Evolutionary conservation across 1,140 invertebrate species (phyloP), one percentile per base, ranked within the genome.

Genomic region (Palaemon carinicauda): DNA sequence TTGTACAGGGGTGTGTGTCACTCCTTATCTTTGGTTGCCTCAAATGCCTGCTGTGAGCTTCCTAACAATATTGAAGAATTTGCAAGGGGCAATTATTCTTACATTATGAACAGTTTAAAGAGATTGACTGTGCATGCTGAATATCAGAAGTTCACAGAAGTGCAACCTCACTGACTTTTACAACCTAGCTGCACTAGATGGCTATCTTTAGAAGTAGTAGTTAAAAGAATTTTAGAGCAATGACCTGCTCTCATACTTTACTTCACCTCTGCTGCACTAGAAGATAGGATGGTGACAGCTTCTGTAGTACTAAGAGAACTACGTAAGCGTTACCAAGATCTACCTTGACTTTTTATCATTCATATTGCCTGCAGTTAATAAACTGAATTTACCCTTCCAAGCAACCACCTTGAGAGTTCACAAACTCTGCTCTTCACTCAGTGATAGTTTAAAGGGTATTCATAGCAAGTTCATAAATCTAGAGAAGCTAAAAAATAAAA

Each of bases 201-300:
- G 81, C 53, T 86, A 21, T 84, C 65, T 31, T 80, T 88, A 69
- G 53, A 56, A 86, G 87, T 86, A 86, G 87, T 86, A 41, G 87
- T 84, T 17, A 85, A 88, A 27, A 88, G 81, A 84, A 77, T 75
- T 21, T 65, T 88, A 41, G 81, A 84, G 24, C 81, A 88, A 52
- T 88, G 87, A 81, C 29, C 33, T 75, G 53, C 87, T 24, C 79
- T 84, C 21, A 74, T 29, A 24, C 73, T 88, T 74, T 82, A 87
- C 82, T 89, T 82, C 65, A 79, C 81, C 14, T 78, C 81, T 41
- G 65, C 81, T 65, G 54, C 56, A 71, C 27, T 82, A 50, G 81
- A 82, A 50, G 81, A 82, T 31, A 51, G 50, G 50, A 51, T 81
- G 41, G n/a, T n/a, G 24, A 71, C 65, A 7, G 65, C 81, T 82